A percentile compares a stretch with the other conserved stretches of the same genome.
phyloP scores from a whole-genome alignment of 2,113 vertebrate genomes.

The Chaetorhynchus papuensis region DNA sequence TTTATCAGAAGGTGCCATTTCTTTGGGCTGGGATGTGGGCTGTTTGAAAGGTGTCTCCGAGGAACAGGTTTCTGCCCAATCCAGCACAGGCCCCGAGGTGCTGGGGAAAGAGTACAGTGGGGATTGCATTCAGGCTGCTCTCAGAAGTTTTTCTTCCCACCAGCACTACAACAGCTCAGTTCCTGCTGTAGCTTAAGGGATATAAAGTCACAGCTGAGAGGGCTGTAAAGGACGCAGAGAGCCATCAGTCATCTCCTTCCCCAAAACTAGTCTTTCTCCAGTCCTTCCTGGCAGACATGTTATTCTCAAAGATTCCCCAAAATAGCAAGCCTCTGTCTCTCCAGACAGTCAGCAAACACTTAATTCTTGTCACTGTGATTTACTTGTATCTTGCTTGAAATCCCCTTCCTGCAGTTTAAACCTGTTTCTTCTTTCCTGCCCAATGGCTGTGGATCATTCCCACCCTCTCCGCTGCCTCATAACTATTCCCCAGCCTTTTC shows the following conservation, averaged over 20 bases:
- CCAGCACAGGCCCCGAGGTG: neutral
- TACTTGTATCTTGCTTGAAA: conserved; percentile 17
- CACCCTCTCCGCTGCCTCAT: neutral
- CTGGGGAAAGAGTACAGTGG: neutral
- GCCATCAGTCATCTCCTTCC: neutral
- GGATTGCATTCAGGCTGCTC: neutral
- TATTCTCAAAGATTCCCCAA: neutral
- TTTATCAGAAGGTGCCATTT: neutral
- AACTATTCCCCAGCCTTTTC: neutral
- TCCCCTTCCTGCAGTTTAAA: conserved; percentile 33
- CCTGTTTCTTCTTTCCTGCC: conserved; percentile 23
- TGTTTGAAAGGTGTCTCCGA: neutral
- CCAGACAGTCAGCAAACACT: conserved; percentile 33
- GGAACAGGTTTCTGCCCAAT: neutral
- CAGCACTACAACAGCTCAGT: neutral
- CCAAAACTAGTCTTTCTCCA: neutral
- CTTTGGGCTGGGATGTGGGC: neutral
- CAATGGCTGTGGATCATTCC: neutral
- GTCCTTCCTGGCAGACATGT: neutral
- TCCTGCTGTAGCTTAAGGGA: neutral
- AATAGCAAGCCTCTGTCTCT: neutral
- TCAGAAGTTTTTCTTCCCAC: neutral
- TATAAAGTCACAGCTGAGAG: conserved; percentile 34
- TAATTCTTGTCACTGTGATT: conserved; percentile 53
- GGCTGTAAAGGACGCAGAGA: neutral